These are phyloP conservation scores for Aleiodes leptofemur DNA, from an alignment of 2,888 invertebrate species.

Conservation along the genomic window DNA sequence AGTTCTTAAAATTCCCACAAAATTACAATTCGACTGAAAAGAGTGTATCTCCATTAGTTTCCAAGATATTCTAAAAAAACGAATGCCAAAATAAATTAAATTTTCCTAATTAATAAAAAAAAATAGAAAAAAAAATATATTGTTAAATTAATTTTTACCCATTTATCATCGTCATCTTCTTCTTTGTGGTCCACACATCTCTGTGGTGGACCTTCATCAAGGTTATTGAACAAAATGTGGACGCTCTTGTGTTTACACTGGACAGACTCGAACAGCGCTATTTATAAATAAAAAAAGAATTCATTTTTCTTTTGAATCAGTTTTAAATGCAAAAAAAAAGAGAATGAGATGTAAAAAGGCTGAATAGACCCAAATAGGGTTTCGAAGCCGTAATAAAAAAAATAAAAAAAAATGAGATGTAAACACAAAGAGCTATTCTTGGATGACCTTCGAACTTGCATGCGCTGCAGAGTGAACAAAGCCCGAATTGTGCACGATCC, in stretches of 20 bases:
- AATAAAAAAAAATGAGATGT: too few species aligned
- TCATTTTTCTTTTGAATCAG: background rate
- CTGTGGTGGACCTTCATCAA: slow-evolving; percentile 54
- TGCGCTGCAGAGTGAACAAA: slow-evolving; percentile 68
- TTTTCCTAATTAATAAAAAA: too few species aligned
- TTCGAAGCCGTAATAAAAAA: too few species aligned
- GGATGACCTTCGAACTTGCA: slow-evolving; percentile 71
- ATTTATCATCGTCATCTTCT: slow-evolving; percentile 2
- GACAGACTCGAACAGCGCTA: slow-evolving; percentile 55
- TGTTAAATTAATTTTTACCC: slow-evolving; percentile 18
- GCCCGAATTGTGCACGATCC: slow-evolving; percentile 67
- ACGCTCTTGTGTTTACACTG: slow-evolving; percentile 53
- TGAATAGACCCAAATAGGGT: too few species aligned
- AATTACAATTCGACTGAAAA: too few species aligned
- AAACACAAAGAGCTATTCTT: slow-evolving; percentile 2
- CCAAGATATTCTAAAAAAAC: background rate
- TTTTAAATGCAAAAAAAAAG: background rate
- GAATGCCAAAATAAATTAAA: background rate
- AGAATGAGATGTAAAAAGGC: too few species aligned
- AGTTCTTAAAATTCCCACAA: too few species aligned
- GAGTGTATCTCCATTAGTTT: too few species aligned
- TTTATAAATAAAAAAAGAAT: background rate
- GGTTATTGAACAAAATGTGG: slow-evolving; percentile 61
- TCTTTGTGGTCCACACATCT: background rate
- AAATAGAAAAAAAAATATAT: too few species aligned